Conservation (phyloP, 2,888 invertebrate genomes). For the Deilephila elpenor region DNA sequence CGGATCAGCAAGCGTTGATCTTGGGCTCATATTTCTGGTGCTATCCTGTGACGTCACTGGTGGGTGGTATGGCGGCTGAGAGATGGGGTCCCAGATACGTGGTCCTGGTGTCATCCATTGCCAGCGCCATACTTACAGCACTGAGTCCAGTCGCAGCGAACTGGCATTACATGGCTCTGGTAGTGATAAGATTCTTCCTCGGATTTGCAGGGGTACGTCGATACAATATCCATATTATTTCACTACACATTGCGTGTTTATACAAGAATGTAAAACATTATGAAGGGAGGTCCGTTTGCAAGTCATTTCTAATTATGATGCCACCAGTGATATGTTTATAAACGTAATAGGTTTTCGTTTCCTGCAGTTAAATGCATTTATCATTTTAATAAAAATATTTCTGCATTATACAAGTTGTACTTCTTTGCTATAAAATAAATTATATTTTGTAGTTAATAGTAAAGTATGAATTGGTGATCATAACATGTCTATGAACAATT, state of each 20-base stretch:
- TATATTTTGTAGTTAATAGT: too few species aligned
- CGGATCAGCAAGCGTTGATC: constrained; percentile 86
- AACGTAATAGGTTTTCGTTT: constrained; percentile 6
- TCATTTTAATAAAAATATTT: neutral
- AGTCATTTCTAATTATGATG: constrained; percentile 14
- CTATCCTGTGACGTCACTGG: constrained; percentile 86
- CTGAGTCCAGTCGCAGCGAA: constrained; percentile 86
- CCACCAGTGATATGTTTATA: constrained; percentile 5
- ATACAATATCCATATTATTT: constrained; percentile 35
- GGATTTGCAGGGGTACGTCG: constrained; percentile 86
- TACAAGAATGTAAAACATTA: neutral
- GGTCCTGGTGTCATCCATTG: constrained; percentile 80
- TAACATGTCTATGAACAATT: too few species aligned
- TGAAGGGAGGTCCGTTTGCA: neutral
- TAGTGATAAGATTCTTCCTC: constrained; percentile 84
- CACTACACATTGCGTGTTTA: neutral
- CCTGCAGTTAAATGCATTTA: constrained; percentile 14
- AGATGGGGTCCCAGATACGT: constrained; percentile 86
- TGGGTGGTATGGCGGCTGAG: constrained; percentile 88
- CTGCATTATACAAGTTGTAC: too few species aligned
- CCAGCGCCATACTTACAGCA: constrained; percentile 84
- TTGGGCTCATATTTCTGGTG: constrained; percentile 89
- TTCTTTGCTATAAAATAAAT: too few species aligned
- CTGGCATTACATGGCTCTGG: constrained; percentile 82
- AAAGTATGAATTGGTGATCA: too few species aligned